Base-by-base conservation (phyloP, 2,113 vertebrate species). In the Hyaena hyaena region DNA sequence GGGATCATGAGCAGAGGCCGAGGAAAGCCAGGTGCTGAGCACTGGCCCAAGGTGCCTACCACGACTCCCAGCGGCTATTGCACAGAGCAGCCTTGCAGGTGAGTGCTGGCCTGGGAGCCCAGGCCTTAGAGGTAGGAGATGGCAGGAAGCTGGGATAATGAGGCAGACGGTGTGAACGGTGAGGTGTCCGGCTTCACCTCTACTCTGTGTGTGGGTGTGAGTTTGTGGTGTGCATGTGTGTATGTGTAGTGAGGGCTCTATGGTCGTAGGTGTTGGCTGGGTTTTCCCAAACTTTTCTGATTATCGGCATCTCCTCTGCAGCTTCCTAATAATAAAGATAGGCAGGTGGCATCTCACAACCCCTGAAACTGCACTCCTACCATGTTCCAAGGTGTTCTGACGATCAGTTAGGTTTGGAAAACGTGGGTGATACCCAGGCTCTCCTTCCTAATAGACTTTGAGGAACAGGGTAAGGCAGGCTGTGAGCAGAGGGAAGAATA, bases 1-100 rank as follows among this genome's bases (percentile, higher is more conserved):
- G 50, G 69, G 65, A 43, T 65, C 19, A 66, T 45, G 9, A 39
- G 66, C 63, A 81, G n/a, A 68, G n/a, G 10, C 50, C 89, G 61
- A 55, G 65, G 65, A 39, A 73, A 43, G 9, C 23, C 10, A 43
- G 0, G 1, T 14, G n/a, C 43, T 33, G 33, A 74, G n/a, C 48
- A 45, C 14, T 35, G 74, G 39, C 24, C 39, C 35, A 7, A 3
- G 23, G 33, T 21, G 14, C 15, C 23, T 14, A 4, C 53, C 21
- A 10, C 1, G 3, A 12, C 4, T 66, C 31, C 7, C 76, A 39
- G 17, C 1, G 5, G 63, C 28, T 3, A 1, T 9, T n/a, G 45
- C 50, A 6, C 4, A 73, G 17, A 14, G 50, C 14, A 84, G 53
- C 35, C 50, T 33, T n/a, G 53, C 28, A 48, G 77, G 0, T 17